A percentile compares a stretch with the other conserved stretches of the same genome.
Evolutionary conservation across 2,113 vertebrate genomes (phyloP).

Genomic region (Boleophthalmus pectinirostris): DNA sequence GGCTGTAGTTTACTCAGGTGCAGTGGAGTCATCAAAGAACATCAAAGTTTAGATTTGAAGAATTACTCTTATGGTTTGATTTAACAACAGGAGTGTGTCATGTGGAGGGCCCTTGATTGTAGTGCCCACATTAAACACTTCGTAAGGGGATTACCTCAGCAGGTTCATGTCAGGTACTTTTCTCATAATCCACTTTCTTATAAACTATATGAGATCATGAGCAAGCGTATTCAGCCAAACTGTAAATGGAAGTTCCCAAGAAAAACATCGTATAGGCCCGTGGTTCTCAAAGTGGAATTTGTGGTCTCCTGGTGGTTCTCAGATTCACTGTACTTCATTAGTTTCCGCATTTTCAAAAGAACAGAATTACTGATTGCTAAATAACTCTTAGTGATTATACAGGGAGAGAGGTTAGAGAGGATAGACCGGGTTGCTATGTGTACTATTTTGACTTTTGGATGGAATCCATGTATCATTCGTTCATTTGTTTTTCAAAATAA

Average conservation of each 20-base stretch:
- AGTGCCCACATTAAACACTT: conserved; percentile 3
- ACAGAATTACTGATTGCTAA: neutral
- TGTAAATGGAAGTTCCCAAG: neutral
- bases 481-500: no score
- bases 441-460: no score
- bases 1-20: conserved; percentile 37
- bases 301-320: neutral
- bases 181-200: conserved; percentile 16
- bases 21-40: conserved; percentile 30
- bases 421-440: no score
- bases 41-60: conserved; percentile 36
- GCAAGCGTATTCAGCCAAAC: neutral
- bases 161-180: conserved; percentile 10
- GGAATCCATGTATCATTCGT: no score
- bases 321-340: neutral
- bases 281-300: no score
- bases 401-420: no score
- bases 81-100: neutral
- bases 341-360: neutral
- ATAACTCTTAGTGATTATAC: no score
- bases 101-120: neutral
- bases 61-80: neutral
- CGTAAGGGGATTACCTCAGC: conserved; percentile 4
- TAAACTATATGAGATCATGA: neutral
- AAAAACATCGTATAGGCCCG: neutral